A percentile compares a stretch with the other conserved stretches of the same genome.
Conservation (phyloP, 1,140 invertebrate species). For the Portunus trituberculatus region DNA sequence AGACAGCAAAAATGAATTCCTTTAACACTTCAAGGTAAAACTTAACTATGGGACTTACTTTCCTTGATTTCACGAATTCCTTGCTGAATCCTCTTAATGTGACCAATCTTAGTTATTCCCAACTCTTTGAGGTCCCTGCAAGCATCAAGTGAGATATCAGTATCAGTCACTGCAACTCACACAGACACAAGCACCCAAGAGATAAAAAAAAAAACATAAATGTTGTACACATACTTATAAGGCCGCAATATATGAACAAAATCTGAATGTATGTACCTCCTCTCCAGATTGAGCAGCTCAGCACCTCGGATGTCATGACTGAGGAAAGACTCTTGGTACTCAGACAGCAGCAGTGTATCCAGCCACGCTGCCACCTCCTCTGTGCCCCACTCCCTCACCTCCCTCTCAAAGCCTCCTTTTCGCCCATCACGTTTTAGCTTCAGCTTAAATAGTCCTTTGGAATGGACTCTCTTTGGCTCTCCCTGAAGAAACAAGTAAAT, state of each 20-base stretch:
- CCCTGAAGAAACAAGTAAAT: conserved; percentile 15
- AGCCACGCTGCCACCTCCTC: conserved; percentile 89
- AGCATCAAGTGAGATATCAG: background rate
- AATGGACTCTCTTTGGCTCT: conserved; percentile 73
- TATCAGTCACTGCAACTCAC: background rate
- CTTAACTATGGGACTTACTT: conserved; percentile 60
- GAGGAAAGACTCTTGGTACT: conserved; percentile 90
- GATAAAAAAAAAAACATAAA: background rate
- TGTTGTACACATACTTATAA: background rate
- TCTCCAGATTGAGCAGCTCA: conserved; percentile 91
- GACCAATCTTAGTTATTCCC: conserved; percentile 95
- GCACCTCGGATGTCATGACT: conserved; percentile 95
- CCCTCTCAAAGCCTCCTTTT: conserved; percentile 51
- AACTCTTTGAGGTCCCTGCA: conserved; percentile 91
- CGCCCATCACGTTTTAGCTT: conserved; percentile 72
- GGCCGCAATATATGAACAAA: background rate
- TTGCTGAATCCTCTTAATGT: conserved; percentile 95
- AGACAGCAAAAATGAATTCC: background rate
- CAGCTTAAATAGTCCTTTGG: conserved; percentile 75
- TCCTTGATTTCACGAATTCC: conserved; percentile 91
- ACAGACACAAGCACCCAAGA: too few relatives aligned
- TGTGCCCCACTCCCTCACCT: conserved; percentile 81
- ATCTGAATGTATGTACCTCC: conserved; percentile 80
- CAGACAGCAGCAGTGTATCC: conserved; percentile 91
- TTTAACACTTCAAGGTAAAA: background rate